Percentiles rank a stretch among this genome's conserved stretches.
phyloP scores from a whole-genome alignment of 1,140 invertebrate genomes.

The Ceratosolen solmsi region DNA sequence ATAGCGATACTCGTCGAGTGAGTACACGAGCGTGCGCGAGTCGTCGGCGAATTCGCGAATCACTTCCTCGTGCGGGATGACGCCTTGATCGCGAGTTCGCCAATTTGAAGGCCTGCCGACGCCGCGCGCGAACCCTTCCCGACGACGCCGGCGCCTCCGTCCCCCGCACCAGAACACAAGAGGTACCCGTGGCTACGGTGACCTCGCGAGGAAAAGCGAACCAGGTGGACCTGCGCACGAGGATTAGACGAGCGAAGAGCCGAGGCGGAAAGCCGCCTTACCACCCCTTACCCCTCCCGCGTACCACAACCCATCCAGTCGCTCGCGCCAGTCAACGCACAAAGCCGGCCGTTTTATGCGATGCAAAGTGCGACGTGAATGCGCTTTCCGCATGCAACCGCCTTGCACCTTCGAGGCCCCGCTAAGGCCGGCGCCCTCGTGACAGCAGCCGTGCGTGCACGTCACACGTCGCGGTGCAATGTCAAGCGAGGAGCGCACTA shows the following conservation, averaged over 20 bases:
- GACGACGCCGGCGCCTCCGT: not conserved
- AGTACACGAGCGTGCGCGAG: not conserved
- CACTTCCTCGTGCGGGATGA: conserved; percentile 59
- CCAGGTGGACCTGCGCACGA: too few relatives aligned
- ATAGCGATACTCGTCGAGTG: not conserved
- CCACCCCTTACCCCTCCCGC: too few relatives aligned
- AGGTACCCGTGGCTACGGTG: not conserved
- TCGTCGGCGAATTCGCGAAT: conserved; percentile 62
- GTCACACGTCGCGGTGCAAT: conserved; percentile 43
- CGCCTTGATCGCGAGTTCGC: conserved; percentile 65
- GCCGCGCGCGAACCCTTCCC: conserved; percentile 60
- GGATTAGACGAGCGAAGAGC: too few relatives aligned
- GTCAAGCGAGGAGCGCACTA: conserved; percentile 59
- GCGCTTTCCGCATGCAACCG: too few relatives aligned
- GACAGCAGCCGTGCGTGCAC: not conserved
- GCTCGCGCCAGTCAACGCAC: not conserved
- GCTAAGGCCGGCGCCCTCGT: too few relatives aligned
- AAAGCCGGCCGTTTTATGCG: not conserved
- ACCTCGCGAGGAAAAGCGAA: not conserved
- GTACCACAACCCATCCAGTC: not conserved
- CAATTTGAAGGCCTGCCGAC: conserved; percentile 70
- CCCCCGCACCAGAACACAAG: too few relatives aligned
- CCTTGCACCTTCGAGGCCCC: too few relatives aligned
- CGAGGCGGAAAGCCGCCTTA: too few relatives aligned
- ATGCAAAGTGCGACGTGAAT: too few relatives aligned